Evolutionary conservation across 2,113 vertebrate species (phyloP), one percentile per base, ranked within the genome.

Genomic region (Oreocharis arfaki): DNA sequence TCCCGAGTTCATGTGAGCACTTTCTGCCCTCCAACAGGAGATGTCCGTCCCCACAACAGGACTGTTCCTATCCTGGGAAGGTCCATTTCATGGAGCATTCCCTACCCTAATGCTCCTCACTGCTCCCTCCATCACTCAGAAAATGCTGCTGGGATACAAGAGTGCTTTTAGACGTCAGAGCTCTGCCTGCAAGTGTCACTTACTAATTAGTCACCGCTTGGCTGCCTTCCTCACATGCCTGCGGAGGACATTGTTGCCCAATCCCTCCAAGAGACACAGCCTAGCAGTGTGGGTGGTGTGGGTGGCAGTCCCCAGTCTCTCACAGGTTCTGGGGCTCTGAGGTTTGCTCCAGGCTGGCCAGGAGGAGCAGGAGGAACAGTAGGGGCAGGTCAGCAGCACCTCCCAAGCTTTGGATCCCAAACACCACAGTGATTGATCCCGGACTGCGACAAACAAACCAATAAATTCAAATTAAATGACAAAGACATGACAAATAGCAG

Each of bases 1-100:
- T 23, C 55, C 44, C 0, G 0, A 47, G 27, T n/a, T 56, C 26
- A 17, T 0, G 0, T 13, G 41, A 65, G 52, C 63, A 13, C 15
- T 20, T 76, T 33, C 42, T 80, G 42, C 15, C 9, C 44, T 73
- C 47, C 53, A 16, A 26, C 3, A 2, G 67, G 32, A 56, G 18
- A 63, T 16, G 22, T 50, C 39, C 7, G 4, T 32, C 53, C 57
- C 1, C 0, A 41, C 16, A 90, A 39, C 49, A 52, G 42, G n/a
- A 26, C 42, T 57, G 42, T 16, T 89, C 17, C 77, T 60, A 37
- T 16, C 41, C n/a, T 84, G 10, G 28, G 42, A 61, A 84, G 15
- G 30, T 26, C 32, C 30, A 26, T 76, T 52, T 28, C 42, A 39
- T 5, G 21, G 32, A 84, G 32, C 32, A 35, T 16, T 77, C 8